These are phyloP conservation scores for Rhyacophila evoluta DNA, from an alignment of 2,888 invertebrate species.

Conservation along the genomic window DNA sequence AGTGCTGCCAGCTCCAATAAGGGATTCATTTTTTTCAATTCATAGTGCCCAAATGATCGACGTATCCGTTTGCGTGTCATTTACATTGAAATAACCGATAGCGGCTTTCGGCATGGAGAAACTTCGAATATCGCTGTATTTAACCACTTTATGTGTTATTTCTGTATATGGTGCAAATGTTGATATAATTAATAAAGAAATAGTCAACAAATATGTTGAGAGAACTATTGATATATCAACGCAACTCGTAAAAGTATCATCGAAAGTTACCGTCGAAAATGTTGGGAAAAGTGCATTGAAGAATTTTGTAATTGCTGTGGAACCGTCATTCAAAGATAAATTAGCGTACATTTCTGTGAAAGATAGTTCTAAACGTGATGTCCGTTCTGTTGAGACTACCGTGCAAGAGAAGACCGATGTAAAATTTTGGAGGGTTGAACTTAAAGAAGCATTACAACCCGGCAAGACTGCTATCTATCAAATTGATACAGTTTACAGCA, in stretches of 20 bases:
- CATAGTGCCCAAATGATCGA: no score
- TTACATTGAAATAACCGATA: neutral
- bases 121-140: constrained; percentile 38
- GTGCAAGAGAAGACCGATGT: constrained; percentile 67
- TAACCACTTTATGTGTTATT: constrained; percentile 30
- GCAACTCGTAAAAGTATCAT: constrained; percentile 87
- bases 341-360: constrained; percentile 83
- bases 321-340: constrained; percentile 72
- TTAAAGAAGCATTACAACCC: constrained; percentile 72
- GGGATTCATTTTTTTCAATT: no score
- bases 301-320: constrained; percentile 79
- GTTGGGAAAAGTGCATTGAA: constrained; percentile 78
- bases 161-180: constrained; percentile 56
- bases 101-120: constrained; percentile 44
- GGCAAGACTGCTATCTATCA: constrained; percentile 72
- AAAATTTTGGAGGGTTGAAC: constrained; percentile 70
- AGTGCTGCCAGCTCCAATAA: no score
- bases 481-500: constrained; percentile 81
- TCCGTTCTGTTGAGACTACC: constrained; percentile 68
- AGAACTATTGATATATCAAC: constrained; percentile 88
- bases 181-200: constrained; percentile 69
- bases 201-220: constrained; percentile 84
- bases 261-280: constrained; percentile 87
- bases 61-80: constrained; percentile 49
- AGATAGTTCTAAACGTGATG: constrained; percentile 72